phyloP scores from a whole-genome alignment of 2,888 invertebrate genomes.

The Eulithis prunata region DNA sequence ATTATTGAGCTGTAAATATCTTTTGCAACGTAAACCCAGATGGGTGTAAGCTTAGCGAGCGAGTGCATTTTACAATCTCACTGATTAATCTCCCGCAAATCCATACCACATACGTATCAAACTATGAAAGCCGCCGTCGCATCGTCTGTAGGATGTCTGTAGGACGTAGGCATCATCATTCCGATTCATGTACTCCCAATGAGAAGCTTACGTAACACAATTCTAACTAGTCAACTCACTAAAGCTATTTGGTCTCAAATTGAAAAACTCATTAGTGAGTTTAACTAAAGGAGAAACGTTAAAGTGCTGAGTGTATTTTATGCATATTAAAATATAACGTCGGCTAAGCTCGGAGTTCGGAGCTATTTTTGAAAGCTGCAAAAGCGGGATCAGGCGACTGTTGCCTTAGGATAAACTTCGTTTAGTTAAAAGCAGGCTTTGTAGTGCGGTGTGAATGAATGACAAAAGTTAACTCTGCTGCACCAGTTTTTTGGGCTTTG shows the following conservation, averaged over 20 bases:
- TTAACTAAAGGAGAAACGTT: slow-evolving; percentile 39
- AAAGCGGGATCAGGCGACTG: slow-evolving; percentile 50
- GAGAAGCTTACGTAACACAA: slow-evolving; percentile 23
- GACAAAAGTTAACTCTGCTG: slow-evolving; percentile 55
- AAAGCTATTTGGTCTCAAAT: slow-evolving; percentile 37
- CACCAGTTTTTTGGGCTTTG: slow-evolving; percentile 31
- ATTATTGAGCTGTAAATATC: slow-evolving; percentile 59
- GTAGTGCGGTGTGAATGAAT: slow-evolving; percentile 50
- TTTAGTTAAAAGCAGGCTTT: slow-evolving; percentile 61
- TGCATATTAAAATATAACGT: slow-evolving; percentile 46
- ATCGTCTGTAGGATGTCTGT: background rate
- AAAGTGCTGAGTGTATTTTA: slow-evolving; percentile 42
- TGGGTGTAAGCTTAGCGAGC: slow-evolving; percentile 29
- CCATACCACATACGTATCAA: slow-evolving; percentile 18
- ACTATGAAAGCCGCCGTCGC: slow-evolving; percentile 17
- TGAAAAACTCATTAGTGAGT: slow-evolving; percentile 45
- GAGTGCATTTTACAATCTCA: slow-evolving; percentile 24
- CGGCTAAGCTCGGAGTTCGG: slow-evolving; percentile 42
- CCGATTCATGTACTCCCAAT: slow-evolving; percentile 14
- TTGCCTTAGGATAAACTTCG: slow-evolving; percentile 62
- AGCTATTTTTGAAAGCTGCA: slow-evolving; percentile 54
- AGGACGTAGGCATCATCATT: slow-evolving; percentile 11
- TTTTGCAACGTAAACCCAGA: slow-evolving; percentile 45
- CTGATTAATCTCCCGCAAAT: slow-evolving; percentile 25
- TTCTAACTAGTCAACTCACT: slow-evolving; percentile 19